phyloP scores from a whole-genome alignment of 2,797 vertebrate genomes.

The Trichosurus vulpecula region DNA sequence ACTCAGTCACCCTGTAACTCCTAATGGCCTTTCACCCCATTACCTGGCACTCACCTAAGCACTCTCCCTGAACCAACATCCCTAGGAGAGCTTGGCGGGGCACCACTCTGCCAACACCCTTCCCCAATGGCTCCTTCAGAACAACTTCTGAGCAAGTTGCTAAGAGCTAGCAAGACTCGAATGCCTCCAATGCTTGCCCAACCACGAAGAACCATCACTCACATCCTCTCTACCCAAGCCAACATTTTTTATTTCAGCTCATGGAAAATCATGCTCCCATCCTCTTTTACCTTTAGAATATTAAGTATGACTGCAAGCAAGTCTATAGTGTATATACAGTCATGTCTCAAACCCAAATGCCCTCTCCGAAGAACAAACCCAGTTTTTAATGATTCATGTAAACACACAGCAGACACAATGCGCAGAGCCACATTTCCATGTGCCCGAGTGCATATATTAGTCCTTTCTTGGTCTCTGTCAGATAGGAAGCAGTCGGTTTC shows the following conservation, averaged over 20 bases:
- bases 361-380: not conserved
- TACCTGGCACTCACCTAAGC: not conserved
- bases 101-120: not conserved
- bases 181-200: not conserved
- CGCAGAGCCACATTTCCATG: not conserved
- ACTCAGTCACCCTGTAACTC: not conserved
- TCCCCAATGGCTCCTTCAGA: not conserved
- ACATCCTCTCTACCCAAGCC: not conserved
- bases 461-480: slow-evolving; percentile 62
- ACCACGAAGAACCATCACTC: not conserved
- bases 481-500: not conserved
- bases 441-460: not conserved
- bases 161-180: not conserved
- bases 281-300: not conserved
- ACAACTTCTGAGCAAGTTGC: not conserved
- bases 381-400: slow-evolving; percentile 14
- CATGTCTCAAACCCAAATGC: slow-evolving; percentile 10
- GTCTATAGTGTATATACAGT: not conserved
- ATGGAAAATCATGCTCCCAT: not conserved
- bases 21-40: not conserved
- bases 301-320: not conserved
- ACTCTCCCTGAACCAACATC: not conserved
- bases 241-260: not conserved
- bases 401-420: slow-evolving; percentile 43
- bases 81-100: not conserved